Base-by-base conservation (phyloP, 2,113 vertebrate genomes). In the Notothenia coriiceps region DNA sequence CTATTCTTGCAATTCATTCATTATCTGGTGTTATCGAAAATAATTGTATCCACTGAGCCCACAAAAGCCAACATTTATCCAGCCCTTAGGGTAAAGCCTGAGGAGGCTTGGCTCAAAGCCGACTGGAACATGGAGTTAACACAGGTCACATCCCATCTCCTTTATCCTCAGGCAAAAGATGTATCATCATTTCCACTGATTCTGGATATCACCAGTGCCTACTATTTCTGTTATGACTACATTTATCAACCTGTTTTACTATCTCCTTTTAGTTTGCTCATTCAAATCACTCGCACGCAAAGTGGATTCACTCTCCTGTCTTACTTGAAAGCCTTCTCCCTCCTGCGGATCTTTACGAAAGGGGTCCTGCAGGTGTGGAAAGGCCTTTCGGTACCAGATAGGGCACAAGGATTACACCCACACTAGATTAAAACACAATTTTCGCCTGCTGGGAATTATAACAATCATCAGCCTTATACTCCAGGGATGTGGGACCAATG, bases 401-500 rank as follows among this genome's bases (percentile, higher is more conserved):
- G 91, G 75, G 68, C 79, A 86, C n/a, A 5, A 90, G 92, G 93
- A 94, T 95, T 95, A 94, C 86, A 92, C 83, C 91, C 75, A 85
- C 82, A 91, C 79, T 90, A 92, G 93, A 95, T 95, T 94, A 94
- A 93, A 92, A 87, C 86, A 85, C 73, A 86, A 62, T 78, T 52
- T 77, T 33, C 63, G 81, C 85, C 94, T 93, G 88, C 90, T 93
- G 94, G 93, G 94, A 94, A 93, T 95, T 91, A 84, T 85, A 86
- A 93, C 92, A 94, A 94, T 96, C 93, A 95, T 94, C 92, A 90
- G 86, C 80, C 88, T 82, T 69, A 44, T 79, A 83, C 91, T 92
- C 86, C 55, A 51, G 90, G 82, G 92, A 92, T 84, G 59, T 74
- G 85, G 84, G 81, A 83, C 69, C 68, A 74, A 70, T 76, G 79